phyloP scores from a whole-genome alignment of 2,888 invertebrate species.

The Schrankia costaestrigalis region DNA sequence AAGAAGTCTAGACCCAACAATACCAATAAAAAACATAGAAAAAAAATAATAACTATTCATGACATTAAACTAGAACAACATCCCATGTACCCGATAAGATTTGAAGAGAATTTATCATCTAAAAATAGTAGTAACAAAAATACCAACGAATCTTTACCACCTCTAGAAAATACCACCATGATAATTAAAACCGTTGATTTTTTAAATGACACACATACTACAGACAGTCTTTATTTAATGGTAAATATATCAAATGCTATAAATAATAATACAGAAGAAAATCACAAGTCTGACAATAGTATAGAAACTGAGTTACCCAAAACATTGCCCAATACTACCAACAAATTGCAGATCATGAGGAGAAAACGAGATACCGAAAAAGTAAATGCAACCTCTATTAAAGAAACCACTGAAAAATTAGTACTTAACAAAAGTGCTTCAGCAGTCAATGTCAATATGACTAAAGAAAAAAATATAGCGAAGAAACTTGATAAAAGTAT shows the following conservation, averaged over 20 bases:
- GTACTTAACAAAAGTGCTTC: slow-evolving; percentile 4
- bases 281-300: slow-evolving; percentile 50
- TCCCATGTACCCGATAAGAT: slow-evolving; percentile 33
- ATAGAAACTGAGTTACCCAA: slow-evolving; percentile 55
- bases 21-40: slow-evolving; percentile 59
- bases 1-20: slow-evolving; percentile 54
- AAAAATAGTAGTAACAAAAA: slow-evolving; percentile 20
- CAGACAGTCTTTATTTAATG: slow-evolving; percentile 44
- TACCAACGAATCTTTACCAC: slow-evolving; percentile 23
- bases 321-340: slow-evolving; percentile 37
- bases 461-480: slow-evolving; percentile 25
- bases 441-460: slow-evolving; percentile 4
- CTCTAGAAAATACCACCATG: slow-evolving; percentile 20
- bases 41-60: slow-evolving; percentile 57
- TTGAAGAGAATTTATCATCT: slow-evolving; percentile 31
- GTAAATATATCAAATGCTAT: slow-evolving; percentile 52
- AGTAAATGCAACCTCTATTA: slow-evolving; percentile 2
- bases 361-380: slow-evolving; percentile 43
- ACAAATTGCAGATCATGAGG: slow-evolving; percentile 31
- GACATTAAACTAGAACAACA: slow-evolving; percentile 51
- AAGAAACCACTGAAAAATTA: slow-evolving; percentile 5
- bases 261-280: slow-evolving; percentile 44
- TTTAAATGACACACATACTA: slow-evolving; percentile 39
- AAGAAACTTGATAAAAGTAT: slow-evolving; percentile 46
- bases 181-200: slow-evolving; percentile 30